These are phyloP conservation scores for Drosophila ohnishii DNA, from an alignment of 1,140 invertebrate genomes.

Conservation along the genomic window DNA sequence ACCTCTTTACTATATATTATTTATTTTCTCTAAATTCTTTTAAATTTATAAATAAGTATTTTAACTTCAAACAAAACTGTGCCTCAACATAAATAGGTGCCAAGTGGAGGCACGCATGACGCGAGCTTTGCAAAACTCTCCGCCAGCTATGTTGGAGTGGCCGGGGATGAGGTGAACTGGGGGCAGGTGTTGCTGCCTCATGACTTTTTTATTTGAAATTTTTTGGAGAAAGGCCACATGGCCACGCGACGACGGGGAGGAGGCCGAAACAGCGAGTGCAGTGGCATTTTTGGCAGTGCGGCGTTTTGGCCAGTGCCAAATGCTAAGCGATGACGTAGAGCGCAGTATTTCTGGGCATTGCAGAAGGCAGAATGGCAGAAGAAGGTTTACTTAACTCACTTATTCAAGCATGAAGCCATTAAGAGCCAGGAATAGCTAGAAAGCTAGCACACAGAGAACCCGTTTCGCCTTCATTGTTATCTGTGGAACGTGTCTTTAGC, in stretches of 20 bases:
- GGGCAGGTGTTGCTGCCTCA: conserved; percentile 34
- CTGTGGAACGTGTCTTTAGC: conserved; percentile 23
- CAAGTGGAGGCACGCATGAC: conserved; percentile 75
- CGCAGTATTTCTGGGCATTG: conserved; percentile 46
- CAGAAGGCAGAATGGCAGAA: conserved; percentile 13
- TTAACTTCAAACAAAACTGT: neutral
- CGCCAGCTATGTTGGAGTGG: conserved; percentile 20
- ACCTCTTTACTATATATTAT: neutral
- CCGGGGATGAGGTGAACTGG: neutral
- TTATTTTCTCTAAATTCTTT: neutral
- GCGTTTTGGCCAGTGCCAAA: conserved; percentile 30
- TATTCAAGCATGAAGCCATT: conserved; percentile 52
- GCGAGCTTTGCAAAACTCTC: conserved; percentile 59
- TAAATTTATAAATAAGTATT: neutral
- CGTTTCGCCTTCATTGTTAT: conserved; percentile 40
- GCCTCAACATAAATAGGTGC: conserved; percentile 59
- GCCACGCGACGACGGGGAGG: conserved; percentile 2
- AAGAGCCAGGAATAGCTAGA: conserved; percentile 8
- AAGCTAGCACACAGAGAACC: conserved; percentile 12
- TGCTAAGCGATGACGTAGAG: conserved; percentile 55
- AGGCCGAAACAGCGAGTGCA: conserved; percentile 29
- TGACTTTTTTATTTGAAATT: conserved; percentile 77
- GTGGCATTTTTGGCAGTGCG: conserved; percentile 17
- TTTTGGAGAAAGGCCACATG: conserved; percentile 75
- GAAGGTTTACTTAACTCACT: conserved; percentile 65